A percentile compares a stretch with the other conserved stretches of the same genome.
Conservation (phyloP, 30 jellyfish, hydroid and myxozoan species). For the Pseudorhiza aurosa region DNA sequence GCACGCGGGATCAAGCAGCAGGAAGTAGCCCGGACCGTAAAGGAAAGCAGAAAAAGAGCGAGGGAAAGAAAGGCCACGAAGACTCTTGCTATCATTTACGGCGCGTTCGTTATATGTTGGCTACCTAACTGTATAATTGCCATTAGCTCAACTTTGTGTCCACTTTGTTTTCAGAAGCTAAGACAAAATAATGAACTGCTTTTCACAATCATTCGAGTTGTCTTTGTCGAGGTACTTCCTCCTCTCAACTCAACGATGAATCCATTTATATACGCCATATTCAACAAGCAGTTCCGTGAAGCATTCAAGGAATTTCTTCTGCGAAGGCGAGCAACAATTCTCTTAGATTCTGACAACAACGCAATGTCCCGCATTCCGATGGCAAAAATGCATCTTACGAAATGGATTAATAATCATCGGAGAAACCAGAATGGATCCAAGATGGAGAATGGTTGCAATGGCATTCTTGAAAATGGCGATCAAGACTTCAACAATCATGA, state of each 20-base stretch:
- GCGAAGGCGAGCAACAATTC: slow-evolving; percentile 39
- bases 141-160: slow-evolving; percentile 27
- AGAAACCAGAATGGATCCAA: slow-evolving; percentile 6
- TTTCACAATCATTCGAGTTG: slow-evolving; percentile 42
- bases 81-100: slow-evolving; percentile 85
- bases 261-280: slow-evolving; percentile 90
- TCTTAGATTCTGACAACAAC: slow-evolving; percentile 52
- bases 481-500: neutral
- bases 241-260: slow-evolving; percentile 79
- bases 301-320: slow-evolving; percentile 79
- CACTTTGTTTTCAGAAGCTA: slow-evolving; percentile 32
- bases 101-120: slow-evolving; percentile 94
- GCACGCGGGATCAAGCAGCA: slow-evolving; percentile 67
- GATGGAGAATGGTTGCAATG: slow-evolving; percentile 23
- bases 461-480: slow-evolving; percentile 11
- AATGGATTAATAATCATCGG: slow-evolving; percentile 19
- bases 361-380: slow-evolving; percentile 31
- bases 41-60: slow-evolving; percentile 39
- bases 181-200: slow-evolving; percentile 22
- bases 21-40: neutral
- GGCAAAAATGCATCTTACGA: slow-evolving; percentile 12
- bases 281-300: slow-evolving; percentile 79
- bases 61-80: slow-evolving; percentile 85
- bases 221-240: slow-evolving; percentile 85
- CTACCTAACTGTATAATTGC: slow-evolving; percentile 81